A percentile compares a stretch with the other conserved stretches of the same genome.
Evolutionary conservation across 1,140 invertebrate species (phyloP).

Genomic region (Papilio machaon): DNA sequence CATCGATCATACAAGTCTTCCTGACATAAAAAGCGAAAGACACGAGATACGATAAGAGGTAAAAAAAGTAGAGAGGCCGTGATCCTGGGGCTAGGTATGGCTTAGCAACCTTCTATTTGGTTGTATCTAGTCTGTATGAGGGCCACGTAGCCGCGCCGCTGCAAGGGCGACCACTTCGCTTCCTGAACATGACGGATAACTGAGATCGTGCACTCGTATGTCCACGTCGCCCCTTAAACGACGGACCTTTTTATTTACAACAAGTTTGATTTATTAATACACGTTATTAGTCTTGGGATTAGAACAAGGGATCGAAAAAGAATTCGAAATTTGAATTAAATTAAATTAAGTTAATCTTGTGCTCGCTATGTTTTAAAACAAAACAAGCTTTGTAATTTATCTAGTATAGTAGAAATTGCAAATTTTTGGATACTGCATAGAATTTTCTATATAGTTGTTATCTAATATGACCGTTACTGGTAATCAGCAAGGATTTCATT

Average conservation of each 20-base stretch:
- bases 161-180: conserved; percentile 37
- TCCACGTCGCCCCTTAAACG: not conserved
- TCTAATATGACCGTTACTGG: not conserved
- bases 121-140: not conserved
- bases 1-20: conserved; percentile 31
- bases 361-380: not conserved
- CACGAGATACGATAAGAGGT: not conserved
- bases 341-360: no score
- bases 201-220: conserved; percentile 1
- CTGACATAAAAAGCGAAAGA: conserved; percentile 35
- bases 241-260: conserved; percentile 12
- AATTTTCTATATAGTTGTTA: not conserved
- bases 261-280: not conserved
- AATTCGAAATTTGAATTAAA: not conserved
- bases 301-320: no score
- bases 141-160: conserved; percentile 24
- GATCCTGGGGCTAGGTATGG: conserved; percentile 34
- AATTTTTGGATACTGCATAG: no score
- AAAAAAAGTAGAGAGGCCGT: conserved; percentile 18
- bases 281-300: not conserved
- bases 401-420: not conserved
- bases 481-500: not conserved
- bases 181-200: conserved; percentile 32
- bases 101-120: conserved; percentile 32
- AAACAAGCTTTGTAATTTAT: not conserved